Evolutionary conservation across 2,888 invertebrate genomes (phyloP).

Genomic region (Metopia argyrocephala): DNA sequence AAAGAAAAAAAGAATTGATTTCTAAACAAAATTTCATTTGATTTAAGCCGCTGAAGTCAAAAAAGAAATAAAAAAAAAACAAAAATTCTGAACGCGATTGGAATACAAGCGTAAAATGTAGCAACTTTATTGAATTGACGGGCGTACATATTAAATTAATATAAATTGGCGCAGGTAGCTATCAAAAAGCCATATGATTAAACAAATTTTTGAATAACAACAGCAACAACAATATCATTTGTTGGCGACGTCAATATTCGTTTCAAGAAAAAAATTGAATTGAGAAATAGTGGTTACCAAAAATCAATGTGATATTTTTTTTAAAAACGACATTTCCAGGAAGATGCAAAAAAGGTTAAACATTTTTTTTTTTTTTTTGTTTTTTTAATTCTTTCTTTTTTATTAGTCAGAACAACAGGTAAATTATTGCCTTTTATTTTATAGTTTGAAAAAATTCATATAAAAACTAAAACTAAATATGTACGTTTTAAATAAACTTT

Average conservation of each 20-base stretch:
- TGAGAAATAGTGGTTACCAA: too few relatives aligned
- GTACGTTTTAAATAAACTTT: not conserved
- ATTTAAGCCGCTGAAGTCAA: constrained; percentile 74
- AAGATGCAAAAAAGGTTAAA: constrained; percentile 21
- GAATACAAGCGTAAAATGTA: constrained; percentile 73
- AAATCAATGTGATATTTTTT: constrained; percentile 46
- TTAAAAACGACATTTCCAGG: constrained; percentile 47
- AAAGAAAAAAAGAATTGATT: constrained; percentile 54
- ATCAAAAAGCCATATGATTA: constrained; percentile 39
- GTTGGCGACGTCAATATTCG: constrained; percentile 37
- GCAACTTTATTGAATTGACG: constrained; percentile 76
- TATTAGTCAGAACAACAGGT: constrained; percentile 38
- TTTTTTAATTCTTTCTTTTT: not conserved
- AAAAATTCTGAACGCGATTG: constrained; percentile 25
- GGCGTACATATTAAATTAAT: constrained; percentile 77
- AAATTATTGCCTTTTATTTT: constrained; percentile 13
- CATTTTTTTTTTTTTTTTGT: not conserved
- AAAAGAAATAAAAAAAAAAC: too few relatives aligned
- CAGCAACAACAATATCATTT: constrained; percentile 15
- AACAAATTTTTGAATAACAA: constrained; percentile 31
- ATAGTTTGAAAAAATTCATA: not conserved
- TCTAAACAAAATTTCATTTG: constrained; percentile 73
- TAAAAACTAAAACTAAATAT: too few relatives aligned
- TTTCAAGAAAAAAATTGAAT: not conserved
- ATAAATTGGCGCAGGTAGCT: constrained; percentile 70